Percentiles rank a stretch among this genome's conserved stretches.
phyloP scores from a whole-genome alignment of 2,888 invertebrate species.

The Griposia aprilina region DNA sequence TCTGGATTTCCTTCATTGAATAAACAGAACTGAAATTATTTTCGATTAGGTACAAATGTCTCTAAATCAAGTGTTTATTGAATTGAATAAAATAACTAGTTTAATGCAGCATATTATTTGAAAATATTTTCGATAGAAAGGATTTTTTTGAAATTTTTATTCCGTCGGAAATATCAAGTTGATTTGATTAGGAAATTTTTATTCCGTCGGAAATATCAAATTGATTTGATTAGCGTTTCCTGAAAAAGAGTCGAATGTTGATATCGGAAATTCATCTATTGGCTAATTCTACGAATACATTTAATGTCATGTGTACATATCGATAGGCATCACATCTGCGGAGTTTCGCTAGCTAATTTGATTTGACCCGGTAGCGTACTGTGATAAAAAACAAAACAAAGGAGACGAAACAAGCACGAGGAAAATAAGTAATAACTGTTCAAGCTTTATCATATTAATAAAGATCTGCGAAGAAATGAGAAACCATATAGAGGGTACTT shows the following conservation, averaged over 20 bases:
- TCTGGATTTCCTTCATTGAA: not conserved
- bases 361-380: not conserved
- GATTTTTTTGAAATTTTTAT: no score
- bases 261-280: not conserved
- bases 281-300: not conserved
- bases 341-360: no score
- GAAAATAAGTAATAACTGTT: constrained; percentile 27
- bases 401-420: not conserved
- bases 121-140: not conserved
- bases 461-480: constrained; percentile 69
- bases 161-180: not conserved
- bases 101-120: not conserved
- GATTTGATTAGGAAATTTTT: not conserved
- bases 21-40: not conserved
- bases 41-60: not conserved
- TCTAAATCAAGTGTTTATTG: not conserved
- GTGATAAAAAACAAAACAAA: constrained; percentile 7
- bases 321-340: no score
- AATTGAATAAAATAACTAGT: not conserved
- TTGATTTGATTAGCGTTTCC: not conserved
- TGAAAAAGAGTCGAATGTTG: not conserved
- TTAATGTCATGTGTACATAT: not conserved
- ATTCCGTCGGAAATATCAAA: not conserved
- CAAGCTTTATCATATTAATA: constrained; percentile 67
- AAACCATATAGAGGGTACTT: constrained; percentile 75